phyloP scores from a whole-genome alignment of 2,113 vertebrate species.

The Bos javanicus region DNA sequence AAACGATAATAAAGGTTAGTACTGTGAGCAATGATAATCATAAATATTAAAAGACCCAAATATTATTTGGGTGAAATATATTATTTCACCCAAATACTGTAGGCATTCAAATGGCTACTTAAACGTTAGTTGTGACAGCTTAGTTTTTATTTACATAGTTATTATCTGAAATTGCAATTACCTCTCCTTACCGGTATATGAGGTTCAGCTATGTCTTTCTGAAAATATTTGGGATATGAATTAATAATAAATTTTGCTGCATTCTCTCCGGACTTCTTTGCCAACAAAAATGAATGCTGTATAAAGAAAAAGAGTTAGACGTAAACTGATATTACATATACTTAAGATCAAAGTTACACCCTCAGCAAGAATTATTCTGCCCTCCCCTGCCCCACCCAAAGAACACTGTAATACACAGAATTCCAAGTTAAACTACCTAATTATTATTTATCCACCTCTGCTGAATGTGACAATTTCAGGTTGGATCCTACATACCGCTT shows the following conservation, averaged over 20 bases:
- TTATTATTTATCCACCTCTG: not conserved
- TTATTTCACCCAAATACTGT: not conserved
- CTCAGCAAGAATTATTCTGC: not conserved
- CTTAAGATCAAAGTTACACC: not conserved
- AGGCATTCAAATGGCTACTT: not conserved
- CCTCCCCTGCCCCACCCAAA: accelerated
- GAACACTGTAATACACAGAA: not conserved
- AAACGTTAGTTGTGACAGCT: not conserved
- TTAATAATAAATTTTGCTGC: slow-evolving; percentile 91
- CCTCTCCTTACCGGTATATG: slow-evolving; percentile 87
- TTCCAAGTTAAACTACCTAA: not conserved
- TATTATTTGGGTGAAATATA: not conserved
- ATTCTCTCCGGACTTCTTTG: slow-evolving; percentile 90
- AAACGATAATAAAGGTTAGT: not conserved
- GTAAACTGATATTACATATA: not conserved
- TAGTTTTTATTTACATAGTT: not conserved
- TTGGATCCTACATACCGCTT: not conserved
- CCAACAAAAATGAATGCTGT: slow-evolving; percentile 86
- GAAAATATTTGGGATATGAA: slow-evolving; percentile 90
- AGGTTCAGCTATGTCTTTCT: slow-evolving; percentile 91
- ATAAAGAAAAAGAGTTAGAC: slow-evolving; percentile 16
- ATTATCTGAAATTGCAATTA: not conserved
- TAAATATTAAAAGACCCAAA: not conserved
- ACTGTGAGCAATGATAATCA: not conserved
- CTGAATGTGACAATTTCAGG: not conserved